A percentile compares a stretch with the other conserved stretches of the same genome.
Conservation (phyloP, 2,113 vertebrate species). For the Chaetops frenatus region DNA sequence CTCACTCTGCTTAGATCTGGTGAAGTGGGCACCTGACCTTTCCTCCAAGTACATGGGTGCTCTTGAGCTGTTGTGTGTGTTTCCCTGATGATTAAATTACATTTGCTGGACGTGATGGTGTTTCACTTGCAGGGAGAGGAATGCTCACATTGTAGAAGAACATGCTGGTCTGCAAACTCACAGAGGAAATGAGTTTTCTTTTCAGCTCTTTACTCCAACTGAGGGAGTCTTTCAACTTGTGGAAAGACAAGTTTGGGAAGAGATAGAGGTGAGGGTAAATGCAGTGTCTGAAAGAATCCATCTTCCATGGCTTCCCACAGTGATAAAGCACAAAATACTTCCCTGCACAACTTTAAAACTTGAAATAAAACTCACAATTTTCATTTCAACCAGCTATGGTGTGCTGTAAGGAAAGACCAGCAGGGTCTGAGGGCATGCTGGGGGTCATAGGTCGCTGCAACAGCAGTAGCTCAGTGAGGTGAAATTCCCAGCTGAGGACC, state of each 20-base stretch:
- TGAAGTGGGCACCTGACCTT: neutral
- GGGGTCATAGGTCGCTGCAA: neutral
- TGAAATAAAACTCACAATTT: neutral
- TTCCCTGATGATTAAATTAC: neutral
- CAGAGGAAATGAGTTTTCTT: neutral
- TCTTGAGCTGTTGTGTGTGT: neutral
- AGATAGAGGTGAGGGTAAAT: neutral
- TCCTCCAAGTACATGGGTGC: neutral
- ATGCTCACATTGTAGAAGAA: neutral
- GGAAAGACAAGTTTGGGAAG: neutral
- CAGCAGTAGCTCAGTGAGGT: neutral
- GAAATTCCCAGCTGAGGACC: neutral
- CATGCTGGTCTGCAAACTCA: neutral
- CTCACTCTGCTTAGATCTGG: neutral
- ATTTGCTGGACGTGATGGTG: neutral
- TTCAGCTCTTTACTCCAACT: neutral
- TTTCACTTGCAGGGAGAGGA: neutral
- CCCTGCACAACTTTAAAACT: neutral
- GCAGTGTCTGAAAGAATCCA: neutral
- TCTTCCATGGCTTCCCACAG: neutral
- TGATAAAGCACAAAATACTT: neutral
- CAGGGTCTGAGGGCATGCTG: neutral
- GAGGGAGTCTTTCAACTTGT: neutral
- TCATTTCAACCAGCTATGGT: neutral
- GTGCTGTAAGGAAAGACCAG: neutral